Base-by-base conservation (phyloP, 2,113 vertebrate species). In the Campylomormyrus tamandua region DNA sequence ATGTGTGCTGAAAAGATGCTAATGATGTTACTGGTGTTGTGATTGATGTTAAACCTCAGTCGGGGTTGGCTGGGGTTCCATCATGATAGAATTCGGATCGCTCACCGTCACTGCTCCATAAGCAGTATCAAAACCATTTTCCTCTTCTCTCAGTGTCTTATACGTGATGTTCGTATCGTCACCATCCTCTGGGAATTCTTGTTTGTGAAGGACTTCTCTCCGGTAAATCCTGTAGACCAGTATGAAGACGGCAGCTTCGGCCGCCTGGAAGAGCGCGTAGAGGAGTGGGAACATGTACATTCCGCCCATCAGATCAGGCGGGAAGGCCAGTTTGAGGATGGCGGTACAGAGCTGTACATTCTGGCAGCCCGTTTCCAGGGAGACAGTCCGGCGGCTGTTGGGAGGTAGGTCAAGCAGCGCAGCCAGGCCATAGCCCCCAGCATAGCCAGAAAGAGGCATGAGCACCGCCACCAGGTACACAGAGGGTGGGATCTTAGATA, bases 281-380 rank as follows among this genome's bases (percentile, higher is more conserved):
- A 99, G 97, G 93, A 99, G 94, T 0, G 98, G 98, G 86, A 99
- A 99, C 97, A 99, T 99, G 93, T 98, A 99, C 97, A 99, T 98
- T 56, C 96, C 96, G 7, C 98, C 97, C 77, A 99, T 97, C 87
- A 98, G 93, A 87, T 97, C 96, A 0, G 98, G 97, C 0, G 97
- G 97, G 90, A 99, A 99, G 80, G 98, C 97, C 94, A 99, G 95
- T 90, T 99, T 99, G 50, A 99, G 96, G 90, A 99, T 99, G 92
- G 98, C 98, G 0, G 98, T 99, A 92, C 98, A 99, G 88, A 99
- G 97, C 94, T 99, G 98, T 88, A 99, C 97, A 0, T 99, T 99
- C 94, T 99, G 98, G 93, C 98, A 99, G 0, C 98, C 98, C 0
- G 98, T 99, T 93, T 99, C 98, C 94, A 99, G 90, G 17, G 98